These are phyloP conservation scores for Napeogenes sylphis DNA, from an alignment of 2,888 invertebrate genomes.

Conservation along the genomic window DNA sequence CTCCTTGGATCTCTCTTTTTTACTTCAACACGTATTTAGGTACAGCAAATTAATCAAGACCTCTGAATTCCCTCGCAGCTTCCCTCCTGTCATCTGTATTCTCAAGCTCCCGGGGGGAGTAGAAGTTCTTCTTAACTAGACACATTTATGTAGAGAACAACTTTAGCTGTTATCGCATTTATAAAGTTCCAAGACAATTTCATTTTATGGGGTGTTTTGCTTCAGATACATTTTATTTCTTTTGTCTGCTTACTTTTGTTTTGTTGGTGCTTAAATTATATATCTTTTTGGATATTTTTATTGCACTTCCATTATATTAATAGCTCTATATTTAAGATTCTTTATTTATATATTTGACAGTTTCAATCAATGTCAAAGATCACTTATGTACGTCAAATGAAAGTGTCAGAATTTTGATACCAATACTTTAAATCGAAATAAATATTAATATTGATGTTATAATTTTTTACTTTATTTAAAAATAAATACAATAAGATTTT, in stretches of 20 bases:
- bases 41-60: constrained; percentile 55
- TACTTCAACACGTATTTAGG: constrained; percentile 69
- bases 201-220: constrained; percentile 77
- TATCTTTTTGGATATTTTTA: constrained; percentile 14
- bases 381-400: no score
- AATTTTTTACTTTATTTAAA: no score
- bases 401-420: no score
- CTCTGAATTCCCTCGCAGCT: constrained; percentile 44
- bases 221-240: constrained; percentile 72
- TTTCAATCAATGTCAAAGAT: no score
- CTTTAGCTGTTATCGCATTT: constrained; percentile 76
- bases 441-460: no score
- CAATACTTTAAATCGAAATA: no score
- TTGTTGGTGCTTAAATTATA: constrained; percentile 24
- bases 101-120: constrained; percentile 25
- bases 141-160: constrained; percentile 73
- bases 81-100: constrained; percentile 27
- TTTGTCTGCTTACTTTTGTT: constrained; percentile 62
- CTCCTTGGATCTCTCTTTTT: constrained; percentile 76
- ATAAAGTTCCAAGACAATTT: constrained; percentile 76
- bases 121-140: constrained; percentile 47
- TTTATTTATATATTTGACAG: no score
- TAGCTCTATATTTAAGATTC: no score
- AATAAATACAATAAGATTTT: no score
- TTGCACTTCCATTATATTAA: background rate